Evolutionary conservation across 1,140 invertebrate species (phyloP).

Genomic region (Marisa cornuarietis): DNA sequence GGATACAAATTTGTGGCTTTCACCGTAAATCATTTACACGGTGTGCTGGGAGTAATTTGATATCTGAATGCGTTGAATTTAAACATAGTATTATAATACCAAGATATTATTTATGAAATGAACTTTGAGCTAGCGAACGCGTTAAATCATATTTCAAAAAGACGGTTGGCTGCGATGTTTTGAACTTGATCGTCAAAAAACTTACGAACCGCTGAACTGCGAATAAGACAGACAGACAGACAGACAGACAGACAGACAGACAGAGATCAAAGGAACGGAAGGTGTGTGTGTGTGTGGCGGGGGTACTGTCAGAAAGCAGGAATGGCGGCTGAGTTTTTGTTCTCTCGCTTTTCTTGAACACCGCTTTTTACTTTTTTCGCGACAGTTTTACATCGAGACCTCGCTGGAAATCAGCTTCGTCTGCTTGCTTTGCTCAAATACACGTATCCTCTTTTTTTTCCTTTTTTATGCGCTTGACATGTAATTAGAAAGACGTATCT

Average conservation of each 20-base stretch:
- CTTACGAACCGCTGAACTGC: too few relatives aligned
- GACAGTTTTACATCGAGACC: too few relatives aligned
- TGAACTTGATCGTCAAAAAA: too few relatives aligned
- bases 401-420: background rate
- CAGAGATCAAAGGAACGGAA: background rate
- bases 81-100: background rate
- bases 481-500: too few relatives aligned
- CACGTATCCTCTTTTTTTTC: background rate
- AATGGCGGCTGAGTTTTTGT: background rate
- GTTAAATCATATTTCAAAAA: background rate
- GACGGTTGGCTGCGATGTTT: too few relatives aligned
- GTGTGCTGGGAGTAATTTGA: background rate
- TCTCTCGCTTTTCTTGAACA: background rate
- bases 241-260: constrained; percentile 3
- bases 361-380: too few relatives aligned
- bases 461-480: too few relatives aligned
- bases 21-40: background rate
- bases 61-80: background rate
- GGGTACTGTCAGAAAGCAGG: background rate
- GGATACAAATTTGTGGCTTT: too few relatives aligned
- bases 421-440: background rate
- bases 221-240: constrained; percentile 3
- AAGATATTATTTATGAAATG: background rate
- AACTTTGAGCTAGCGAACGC: background rate
- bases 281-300: background rate